These are phyloP conservation scores for Nemopilema nomurai DNA, from an alignment of 30 jellyfish, hydroid and myxozoan genomes.

Conservation along the genomic window DNA sequence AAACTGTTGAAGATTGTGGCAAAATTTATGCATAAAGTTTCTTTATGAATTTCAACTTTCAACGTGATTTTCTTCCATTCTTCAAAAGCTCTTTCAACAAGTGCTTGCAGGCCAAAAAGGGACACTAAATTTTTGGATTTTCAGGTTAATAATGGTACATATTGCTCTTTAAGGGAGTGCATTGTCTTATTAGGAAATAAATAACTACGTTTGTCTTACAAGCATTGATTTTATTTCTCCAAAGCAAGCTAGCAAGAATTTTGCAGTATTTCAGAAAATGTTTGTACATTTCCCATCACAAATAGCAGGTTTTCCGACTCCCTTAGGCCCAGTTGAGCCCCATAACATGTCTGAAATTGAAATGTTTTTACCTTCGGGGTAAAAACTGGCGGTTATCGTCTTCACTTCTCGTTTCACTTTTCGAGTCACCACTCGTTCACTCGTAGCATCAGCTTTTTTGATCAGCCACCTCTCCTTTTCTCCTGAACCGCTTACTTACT, in stretches of 20 bases:
- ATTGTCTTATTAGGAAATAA: not conserved
- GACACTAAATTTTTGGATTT: not conserved
- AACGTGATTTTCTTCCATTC: not conserved
- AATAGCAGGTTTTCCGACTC: not conserved
- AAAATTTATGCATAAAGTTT: not conserved
- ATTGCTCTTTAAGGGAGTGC: not conserved
- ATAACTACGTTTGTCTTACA: not conserved
- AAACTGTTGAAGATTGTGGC: not conserved
- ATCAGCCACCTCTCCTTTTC: no score
- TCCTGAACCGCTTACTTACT: no score
- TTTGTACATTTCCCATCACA: not conserved
- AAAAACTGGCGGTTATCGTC: not conserved
- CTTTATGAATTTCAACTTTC: not conserved
- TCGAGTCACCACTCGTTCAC: no score
- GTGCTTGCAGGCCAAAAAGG: not conserved
- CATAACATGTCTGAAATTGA: slow-evolving; percentile 9
- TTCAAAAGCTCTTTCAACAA: not conserved
- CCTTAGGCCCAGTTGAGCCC: not conserved
- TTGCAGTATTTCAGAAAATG: not conserved
- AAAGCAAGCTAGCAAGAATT: not conserved
- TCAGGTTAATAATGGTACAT: not conserved
- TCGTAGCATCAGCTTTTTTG: no score
- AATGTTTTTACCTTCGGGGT: not conserved
- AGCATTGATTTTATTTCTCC: not conserved
- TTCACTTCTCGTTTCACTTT: no score